Percentiles rank a stretch among this genome's conserved stretches.
phyloP scores from a whole-genome alignment of 2,888 invertebrate genomes.

The Spisula solida region DNA sequence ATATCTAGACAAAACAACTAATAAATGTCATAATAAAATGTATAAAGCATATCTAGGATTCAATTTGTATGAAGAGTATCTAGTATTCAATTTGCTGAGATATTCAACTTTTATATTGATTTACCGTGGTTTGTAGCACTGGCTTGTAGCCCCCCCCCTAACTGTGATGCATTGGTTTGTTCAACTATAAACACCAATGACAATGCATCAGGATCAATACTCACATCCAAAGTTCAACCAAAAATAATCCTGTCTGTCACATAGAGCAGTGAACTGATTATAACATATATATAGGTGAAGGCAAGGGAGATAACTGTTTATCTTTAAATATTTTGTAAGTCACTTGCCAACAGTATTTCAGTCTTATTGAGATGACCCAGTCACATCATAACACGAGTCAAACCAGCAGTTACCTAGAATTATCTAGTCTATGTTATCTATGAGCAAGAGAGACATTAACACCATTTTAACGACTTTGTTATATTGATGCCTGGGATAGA shows the following conservation, averaged over 20 bases:
- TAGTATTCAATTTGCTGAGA: conserved; percentile 4
- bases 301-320: too few relatives aligned
- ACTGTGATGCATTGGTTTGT: background rate
- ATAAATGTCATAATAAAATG: background rate
- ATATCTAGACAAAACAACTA: background rate
- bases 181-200: background rate
- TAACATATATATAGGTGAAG: background rate
- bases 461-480: too few relatives aligned
- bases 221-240: too few relatives aligned
- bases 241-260: background rate
- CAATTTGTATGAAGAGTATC: background rate
- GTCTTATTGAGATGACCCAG: too few relatives aligned
- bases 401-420: too few relatives aligned
- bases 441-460: too few relatives aligned
- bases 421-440: too few relatives aligned
- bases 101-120: conserved; percentile 4
- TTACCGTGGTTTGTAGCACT: background rate
- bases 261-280: background rate
- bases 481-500: too few relatives aligned
- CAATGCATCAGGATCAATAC: too few relatives aligned
- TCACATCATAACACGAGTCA: too few relatives aligned
- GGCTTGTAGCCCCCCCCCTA: background rate
- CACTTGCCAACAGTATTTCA: too few relatives aligned
- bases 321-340: too few relatives aligned
- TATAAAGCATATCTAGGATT: background rate